These are phyloP conservation scores for Dendrocincla tyrannina DNA, from an alignment of 2,797 vertebrate genomes.

Conservation along the genomic window DNA sequence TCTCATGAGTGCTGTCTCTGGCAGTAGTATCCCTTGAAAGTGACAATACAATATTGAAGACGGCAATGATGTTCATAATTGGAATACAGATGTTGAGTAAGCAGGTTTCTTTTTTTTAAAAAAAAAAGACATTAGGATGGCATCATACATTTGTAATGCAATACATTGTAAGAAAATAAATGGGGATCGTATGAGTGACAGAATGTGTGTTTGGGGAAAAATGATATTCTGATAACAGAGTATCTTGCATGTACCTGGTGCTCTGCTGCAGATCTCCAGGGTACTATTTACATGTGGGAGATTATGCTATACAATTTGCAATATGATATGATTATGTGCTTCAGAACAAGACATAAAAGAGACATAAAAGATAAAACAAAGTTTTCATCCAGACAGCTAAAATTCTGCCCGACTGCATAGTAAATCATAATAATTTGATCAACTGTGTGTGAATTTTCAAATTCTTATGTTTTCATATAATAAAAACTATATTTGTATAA, in stretches of 20 bases:
- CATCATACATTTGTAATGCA: background rate
- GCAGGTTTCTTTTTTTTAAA: no score
- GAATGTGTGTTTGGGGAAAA: background rate
- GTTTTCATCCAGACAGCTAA: background rate
- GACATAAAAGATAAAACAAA: background rate
- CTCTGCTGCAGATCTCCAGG: background rate
- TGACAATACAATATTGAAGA: background rate
- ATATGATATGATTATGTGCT: background rate
- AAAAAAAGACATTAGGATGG: background rate
- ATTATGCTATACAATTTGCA: background rate
- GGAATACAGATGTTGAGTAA: background rate
- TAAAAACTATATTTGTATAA: background rate
- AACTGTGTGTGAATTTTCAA: background rate
- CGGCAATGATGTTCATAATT: background rate
- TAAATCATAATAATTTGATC: background rate
- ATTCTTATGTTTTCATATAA: background rate
- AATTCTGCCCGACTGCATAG: background rate
- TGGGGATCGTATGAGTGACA: background rate
- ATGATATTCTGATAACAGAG: background rate
- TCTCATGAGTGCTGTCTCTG: background rate
- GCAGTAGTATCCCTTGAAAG: background rate
- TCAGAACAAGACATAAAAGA: background rate
- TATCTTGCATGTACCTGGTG: background rate
- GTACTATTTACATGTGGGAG: background rate
- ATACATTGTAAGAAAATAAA: background rate